These are phyloP conservation scores for Deroplatys truncata DNA, from an alignment of 2,888 invertebrate species.

Conservation along the genomic window DNA sequence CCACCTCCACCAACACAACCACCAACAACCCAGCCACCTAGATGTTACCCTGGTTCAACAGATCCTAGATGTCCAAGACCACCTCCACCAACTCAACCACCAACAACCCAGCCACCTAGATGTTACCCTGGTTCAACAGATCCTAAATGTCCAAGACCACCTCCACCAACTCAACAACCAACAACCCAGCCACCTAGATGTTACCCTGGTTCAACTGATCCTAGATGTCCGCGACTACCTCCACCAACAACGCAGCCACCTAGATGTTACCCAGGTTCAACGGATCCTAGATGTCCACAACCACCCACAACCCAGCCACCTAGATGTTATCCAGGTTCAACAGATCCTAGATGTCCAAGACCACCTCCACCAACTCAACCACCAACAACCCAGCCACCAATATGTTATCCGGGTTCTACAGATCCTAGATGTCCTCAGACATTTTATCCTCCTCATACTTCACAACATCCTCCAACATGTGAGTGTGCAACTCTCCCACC, in stretches of 20 bases:
- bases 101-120: conserved; percentile 40
- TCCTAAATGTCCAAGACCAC: conserved; percentile 17
- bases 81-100: conserved; percentile 33
- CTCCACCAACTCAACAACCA: conserved; percentile 30
- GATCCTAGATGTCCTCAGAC: conserved; percentile 26
- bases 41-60: conserved; percentile 33
- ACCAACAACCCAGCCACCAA: conserved; percentile 42
- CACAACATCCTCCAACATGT: conserved; percentile 31
- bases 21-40: conserved; percentile 18
- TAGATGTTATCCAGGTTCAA: conserved; percentile 33
- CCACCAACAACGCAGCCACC: conserved; percentile 39
- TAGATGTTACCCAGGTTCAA: conserved; percentile 30
- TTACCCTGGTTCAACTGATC: conserved; percentile 32
- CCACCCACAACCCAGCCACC: conserved; percentile 18
- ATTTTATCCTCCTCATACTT: conserved; percentile 27
- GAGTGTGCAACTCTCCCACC: conserved; percentile 15
- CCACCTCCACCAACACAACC: background rate
- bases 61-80: conserved; percentile 42
- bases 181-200: conserved; percentile 23
- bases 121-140: conserved; percentile 26
- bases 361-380: conserved; percentile 45
- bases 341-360: conserved; percentile 45
- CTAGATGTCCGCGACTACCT: conserved; percentile 50
- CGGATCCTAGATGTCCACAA: conserved; percentile 21
- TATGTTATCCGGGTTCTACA: conserved; percentile 25